These are phyloP conservation scores for Parauchenoglanis punctatus DNA, from an alignment of 2,797 vertebrate genomes.

Conservation along the genomic window DNA sequence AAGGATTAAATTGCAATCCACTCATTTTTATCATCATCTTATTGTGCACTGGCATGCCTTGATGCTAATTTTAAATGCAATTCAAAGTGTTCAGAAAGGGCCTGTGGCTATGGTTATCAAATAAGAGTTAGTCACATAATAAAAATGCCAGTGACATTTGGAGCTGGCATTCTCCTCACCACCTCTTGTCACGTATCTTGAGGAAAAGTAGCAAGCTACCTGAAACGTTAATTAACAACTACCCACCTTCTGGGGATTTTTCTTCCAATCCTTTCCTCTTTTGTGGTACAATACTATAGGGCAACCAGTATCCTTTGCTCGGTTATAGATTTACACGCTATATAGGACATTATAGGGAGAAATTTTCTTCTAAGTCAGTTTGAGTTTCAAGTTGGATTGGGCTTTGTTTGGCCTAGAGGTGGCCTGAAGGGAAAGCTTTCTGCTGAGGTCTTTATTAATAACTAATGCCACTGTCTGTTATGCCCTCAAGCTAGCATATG, in stretches of 20 bases:
- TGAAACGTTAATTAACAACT: constrained; percentile 49
- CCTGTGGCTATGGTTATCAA: constrained; percentile 13
- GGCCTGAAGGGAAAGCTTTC: constrained; percentile 55
- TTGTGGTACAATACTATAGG: constrained; percentile 12
- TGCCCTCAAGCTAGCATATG: constrained; percentile 65
- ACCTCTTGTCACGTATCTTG: constrained; percentile 27
- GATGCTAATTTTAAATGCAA: background rate
- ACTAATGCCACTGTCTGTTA: constrained; percentile 77
- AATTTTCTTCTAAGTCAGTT: background rate
- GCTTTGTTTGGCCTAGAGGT: constrained; percentile 66
- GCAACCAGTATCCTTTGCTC: constrained; percentile 16
- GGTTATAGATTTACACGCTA: background rate
- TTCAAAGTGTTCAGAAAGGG: background rate
- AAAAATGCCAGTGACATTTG: constrained; percentile 62
- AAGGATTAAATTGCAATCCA: constrained; percentile 28
- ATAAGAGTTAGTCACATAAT: constrained; percentile 56
- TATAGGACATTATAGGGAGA: background rate
- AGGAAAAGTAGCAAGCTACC: constrained; percentile 29
- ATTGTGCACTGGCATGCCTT: background rate
- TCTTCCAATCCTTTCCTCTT: constrained; percentile 18
- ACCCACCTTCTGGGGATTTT: background rate
- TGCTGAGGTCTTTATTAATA: constrained; percentile 75
- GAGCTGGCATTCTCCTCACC: constrained; percentile 59
- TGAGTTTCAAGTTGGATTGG: background rate
- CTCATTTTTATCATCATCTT: background rate